These are phyloP conservation scores for Tokudaia tokunoshimensis DNA, from an alignment of 2,797 vertebrate genomes.

Conservation along the genomic window DNA sequence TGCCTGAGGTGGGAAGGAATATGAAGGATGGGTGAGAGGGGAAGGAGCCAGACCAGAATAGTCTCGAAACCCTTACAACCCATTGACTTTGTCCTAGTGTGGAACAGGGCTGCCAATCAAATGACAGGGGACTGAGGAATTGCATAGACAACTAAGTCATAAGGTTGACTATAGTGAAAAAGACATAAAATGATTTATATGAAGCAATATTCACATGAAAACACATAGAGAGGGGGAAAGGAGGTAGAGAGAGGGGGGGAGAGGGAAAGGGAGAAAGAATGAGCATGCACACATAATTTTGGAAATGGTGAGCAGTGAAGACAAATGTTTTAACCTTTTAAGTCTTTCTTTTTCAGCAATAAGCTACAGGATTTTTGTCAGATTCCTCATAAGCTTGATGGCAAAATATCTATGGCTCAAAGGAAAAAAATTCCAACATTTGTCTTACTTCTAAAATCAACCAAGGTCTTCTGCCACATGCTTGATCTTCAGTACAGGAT, in stretches of 20 bases:
- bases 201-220: background rate
- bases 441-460: constrained; percentile 32
- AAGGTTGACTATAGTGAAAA: background rate
- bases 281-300: too few species aligned
- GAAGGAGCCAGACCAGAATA: too few species aligned
- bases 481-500: background rate
- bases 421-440: background rate
- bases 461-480: background rate
- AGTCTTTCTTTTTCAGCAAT: background rate
- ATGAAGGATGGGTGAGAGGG: background rate
- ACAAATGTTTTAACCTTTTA: background rate
- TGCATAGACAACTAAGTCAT: background rate
- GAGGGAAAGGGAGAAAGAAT: too few species aligned
- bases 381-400: constrained; percentile 6
- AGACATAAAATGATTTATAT: background rate
- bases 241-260: fast-evolving
- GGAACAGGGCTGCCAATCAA: fast-evolving
- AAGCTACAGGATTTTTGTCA: background rate
- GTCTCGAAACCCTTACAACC: fast-evolving
- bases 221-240: background rate
- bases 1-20: background rate
- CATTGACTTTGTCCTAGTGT: background rate
- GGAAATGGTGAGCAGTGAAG: background rate
- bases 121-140: too few species aligned
- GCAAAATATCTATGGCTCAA: background rate